These are phyloP conservation scores for Corvus moneduloides DNA, from an alignment of 2,113 vertebrate species.

Conservation along the genomic window DNA sequence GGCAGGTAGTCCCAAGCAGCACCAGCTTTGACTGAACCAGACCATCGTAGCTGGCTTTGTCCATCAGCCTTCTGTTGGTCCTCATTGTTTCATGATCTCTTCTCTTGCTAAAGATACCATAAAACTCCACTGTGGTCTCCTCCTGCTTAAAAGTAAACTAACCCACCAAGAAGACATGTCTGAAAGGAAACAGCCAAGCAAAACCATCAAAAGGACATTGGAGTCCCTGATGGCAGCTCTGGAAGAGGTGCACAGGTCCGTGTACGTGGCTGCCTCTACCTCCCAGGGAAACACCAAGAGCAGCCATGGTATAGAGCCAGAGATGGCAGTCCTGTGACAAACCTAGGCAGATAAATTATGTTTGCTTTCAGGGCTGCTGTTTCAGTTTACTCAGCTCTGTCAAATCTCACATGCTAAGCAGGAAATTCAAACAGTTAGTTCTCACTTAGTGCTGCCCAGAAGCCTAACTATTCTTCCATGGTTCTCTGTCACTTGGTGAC, in stretches of 20 bases:
- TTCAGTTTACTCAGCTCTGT: not conserved
- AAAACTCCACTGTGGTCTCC: not conserved
- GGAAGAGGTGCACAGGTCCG: not conserved
- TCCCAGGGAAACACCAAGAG: not conserved
- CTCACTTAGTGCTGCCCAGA: not conserved
- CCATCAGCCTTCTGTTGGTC: not conserved
- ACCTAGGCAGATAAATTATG: not conserved
- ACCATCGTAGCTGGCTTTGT: not conserved
- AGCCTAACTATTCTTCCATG: not conserved
- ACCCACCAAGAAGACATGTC: not conserved
- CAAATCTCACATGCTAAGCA: not conserved
- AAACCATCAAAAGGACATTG: not conserved
- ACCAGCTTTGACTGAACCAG: not conserved
- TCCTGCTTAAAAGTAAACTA: not conserved
- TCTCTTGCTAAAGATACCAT: not conserved
- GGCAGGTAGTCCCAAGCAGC: not conserved
- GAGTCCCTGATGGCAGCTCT: not conserved
- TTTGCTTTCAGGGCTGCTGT: not conserved
- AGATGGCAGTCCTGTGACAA: not conserved
- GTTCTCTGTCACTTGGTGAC: not conserved
- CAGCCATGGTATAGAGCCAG: not conserved
- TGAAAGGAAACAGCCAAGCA: not conserved
- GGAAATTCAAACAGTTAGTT: not conserved
- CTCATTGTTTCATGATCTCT: not conserved
- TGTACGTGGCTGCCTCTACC: not conserved